Evolutionary conservation across 2,888 invertebrate genomes (phyloP).

Genomic region (Unio delphinus): DNA sequence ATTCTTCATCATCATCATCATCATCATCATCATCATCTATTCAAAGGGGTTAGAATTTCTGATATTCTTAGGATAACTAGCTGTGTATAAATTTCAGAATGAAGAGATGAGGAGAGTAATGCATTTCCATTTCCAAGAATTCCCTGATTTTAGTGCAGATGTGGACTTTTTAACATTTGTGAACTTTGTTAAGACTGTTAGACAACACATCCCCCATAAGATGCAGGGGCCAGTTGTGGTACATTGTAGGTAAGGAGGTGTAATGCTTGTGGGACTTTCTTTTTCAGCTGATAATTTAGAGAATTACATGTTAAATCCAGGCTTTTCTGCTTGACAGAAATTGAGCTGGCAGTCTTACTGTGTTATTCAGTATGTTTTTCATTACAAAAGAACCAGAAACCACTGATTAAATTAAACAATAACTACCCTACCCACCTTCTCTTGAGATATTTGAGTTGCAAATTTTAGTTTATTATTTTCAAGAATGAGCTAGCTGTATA

Average conservation of each 20-base stretch:
- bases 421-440: no score
- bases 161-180: conserved; percentile 48
- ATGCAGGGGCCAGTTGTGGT: conserved; percentile 48
- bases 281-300: no score
- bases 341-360: no score
- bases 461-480: no score
- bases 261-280: no score
- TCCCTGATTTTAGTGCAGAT: conserved; percentile 58
- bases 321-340: no score
- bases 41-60: not conserved
- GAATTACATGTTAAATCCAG: no score
- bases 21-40: not conserved
- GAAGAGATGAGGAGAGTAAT: conserved; percentile 62
- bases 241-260: conserved; percentile 54
- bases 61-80: not conserved
- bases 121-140: conserved; percentile 59
- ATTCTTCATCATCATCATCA: not conserved
- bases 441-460: no score
- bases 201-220: conserved; percentile 46
- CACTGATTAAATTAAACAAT: no score
- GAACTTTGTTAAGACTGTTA: conserved; percentile 48
- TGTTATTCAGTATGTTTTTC: no score
- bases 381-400: no score
- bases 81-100: conserved; percentile 55
- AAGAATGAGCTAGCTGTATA: no score